phyloP scores from a whole-genome alignment of 2,113 vertebrate species.

The Pardalotus punctatus region DNA sequence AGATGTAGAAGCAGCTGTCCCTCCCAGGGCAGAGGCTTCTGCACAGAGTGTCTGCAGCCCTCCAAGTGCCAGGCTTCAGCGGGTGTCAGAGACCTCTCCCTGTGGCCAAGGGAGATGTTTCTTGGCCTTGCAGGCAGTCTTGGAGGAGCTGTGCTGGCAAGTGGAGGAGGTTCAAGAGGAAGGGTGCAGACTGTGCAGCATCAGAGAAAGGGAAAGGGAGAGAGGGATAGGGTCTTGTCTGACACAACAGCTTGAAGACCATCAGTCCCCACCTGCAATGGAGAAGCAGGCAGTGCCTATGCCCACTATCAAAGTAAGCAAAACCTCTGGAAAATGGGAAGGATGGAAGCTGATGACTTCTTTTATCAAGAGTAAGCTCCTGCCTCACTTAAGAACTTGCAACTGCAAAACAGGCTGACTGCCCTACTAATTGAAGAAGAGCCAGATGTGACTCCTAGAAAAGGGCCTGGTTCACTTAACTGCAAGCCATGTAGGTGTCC shows the following conservation, averaged over 20 bases:
- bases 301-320: background rate
- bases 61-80: background rate
- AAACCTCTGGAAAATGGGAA: background rate
- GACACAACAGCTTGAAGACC: background rate
- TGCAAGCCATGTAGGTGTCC: background rate
- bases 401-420: background rate
- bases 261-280: background rate
- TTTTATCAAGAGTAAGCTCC: background rate
- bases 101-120: background rate
- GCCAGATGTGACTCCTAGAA: background rate
- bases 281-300: background rate
- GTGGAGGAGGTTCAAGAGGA: background rate
- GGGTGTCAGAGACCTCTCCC: background rate
- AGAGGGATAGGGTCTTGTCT: background rate
- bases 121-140: fast-evolving
- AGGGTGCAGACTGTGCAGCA: fast-evolving
- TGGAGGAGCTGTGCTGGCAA: background rate
- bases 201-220: background rate
- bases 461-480: background rate
- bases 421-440: background rate
- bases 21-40: background rate
- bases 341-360: background rate
- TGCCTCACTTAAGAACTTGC: background rate
- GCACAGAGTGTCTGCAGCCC: too few species aligned
- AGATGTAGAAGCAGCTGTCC: background rate